A percentile compares a stretch with the other conserved stretches of the same genome.
Conservation (phyloP, 1,140 invertebrate species). For the Papilio polytes region DNA sequence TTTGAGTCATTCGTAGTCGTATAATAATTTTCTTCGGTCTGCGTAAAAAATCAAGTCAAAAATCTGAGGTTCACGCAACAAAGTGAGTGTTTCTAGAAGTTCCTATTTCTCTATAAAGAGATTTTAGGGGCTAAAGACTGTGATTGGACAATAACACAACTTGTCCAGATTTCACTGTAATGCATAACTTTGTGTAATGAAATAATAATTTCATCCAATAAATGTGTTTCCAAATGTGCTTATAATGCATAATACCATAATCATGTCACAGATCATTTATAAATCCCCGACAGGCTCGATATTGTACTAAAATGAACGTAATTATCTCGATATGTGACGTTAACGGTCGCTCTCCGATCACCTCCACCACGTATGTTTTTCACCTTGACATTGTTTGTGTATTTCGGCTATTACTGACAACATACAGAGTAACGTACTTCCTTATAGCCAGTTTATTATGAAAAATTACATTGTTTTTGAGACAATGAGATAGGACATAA, state of each 20-base stretch:
- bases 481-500: no score
- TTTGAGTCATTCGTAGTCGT: neutral
- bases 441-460: neutral
- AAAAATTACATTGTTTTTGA: neutral
- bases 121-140: no score
- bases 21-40: neutral
- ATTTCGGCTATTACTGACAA: neutral
- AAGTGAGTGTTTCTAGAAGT: no score
- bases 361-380: neutral
- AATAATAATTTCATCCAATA: neutral
- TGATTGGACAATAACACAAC: no score
- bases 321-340: neutral
- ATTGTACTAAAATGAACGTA: neutral
- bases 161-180: no score
- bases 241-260: neutral
- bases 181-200: neutral
- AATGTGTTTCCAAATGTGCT: neutral
- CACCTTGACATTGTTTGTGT: slow-evolving; percentile 20
- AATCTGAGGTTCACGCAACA: no score
- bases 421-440: neutral
- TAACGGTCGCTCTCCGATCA: neutral
- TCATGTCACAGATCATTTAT: neutral
- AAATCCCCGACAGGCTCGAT: neutral
- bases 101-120: no score
- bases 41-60: no score